Conservation (phyloP, 1,140 invertebrate species). For the Choristoneura fumiferana region DNA sequence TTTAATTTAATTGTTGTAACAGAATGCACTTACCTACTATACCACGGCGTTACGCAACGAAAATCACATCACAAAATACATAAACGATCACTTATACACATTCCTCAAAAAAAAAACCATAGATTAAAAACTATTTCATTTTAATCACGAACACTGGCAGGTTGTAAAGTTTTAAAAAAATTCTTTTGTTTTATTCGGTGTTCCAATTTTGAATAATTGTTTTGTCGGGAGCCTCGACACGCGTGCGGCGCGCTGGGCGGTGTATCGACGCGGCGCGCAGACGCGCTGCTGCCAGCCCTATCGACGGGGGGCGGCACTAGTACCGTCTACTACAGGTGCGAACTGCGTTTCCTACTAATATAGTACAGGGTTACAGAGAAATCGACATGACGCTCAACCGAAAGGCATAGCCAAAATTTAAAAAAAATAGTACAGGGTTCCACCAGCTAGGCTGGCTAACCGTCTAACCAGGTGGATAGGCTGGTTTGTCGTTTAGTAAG, state of each 20-base stretch:
- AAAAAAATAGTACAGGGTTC: too few relatives aligned
- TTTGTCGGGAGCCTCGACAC: not conserved
- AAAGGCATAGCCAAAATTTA: too few relatives aligned
- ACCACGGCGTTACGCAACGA: slow-evolving; percentile 2
- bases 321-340: slow-evolving; percentile 1
- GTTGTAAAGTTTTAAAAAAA: not conserved
- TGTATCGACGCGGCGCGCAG: not conserved
- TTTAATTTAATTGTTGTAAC: not conserved
- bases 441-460: too few relatives aligned
- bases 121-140: slow-evolving; percentile 1
- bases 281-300: slow-evolving; percentile 6
- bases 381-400: too few relatives aligned
- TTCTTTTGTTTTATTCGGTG: slow-evolving; percentile 3
- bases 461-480: too few relatives aligned
- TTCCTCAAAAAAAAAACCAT: not conserved
- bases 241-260: not conserved
- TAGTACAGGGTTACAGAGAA: slow-evolving; percentile 1
- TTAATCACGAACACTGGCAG: not conserved
- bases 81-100: not conserved
- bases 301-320: slow-evolving; percentile 1
- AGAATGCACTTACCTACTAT: slow-evolving; percentile 5
- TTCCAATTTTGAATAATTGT: slow-evolving; percentile 1
- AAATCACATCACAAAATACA: slow-evolving; percentile 2
- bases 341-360: slow-evolving; percentile 9
- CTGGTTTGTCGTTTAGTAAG: too few relatives aligned